Percentiles rank a stretch among this genome's conserved stretches.
phyloP scores from a whole-genome alignment of 2,888 invertebrate species.

The Geophilus truncorum region DNA sequence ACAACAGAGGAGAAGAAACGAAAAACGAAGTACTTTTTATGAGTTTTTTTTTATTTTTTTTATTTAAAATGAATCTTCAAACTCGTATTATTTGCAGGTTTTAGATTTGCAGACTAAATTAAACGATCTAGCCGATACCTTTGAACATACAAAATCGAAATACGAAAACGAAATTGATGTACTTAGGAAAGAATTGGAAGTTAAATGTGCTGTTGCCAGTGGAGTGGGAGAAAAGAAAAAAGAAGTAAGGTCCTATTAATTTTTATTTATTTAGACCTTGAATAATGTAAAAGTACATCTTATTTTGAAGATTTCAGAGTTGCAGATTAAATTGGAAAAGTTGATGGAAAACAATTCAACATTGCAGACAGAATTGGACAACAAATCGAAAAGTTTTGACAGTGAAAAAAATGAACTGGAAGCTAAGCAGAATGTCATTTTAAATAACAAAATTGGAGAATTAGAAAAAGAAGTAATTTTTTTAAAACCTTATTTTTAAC shows the following conservation, averaged over 20 bases:
- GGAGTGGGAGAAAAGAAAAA: too few species aligned
- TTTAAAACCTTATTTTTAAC: neutral
- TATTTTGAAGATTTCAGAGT: too few species aligned
- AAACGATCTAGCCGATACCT: too few species aligned
- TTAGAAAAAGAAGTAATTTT: neutral
- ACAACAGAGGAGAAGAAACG: neutral
- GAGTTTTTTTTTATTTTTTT: neutral
- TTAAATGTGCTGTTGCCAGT: too few species aligned
- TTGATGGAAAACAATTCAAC: neutral
- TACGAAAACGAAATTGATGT: too few species aligned
- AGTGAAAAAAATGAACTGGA: neutral
- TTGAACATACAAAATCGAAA: too few species aligned
- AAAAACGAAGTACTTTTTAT: constrained; percentile 2
- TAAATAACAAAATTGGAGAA: too few species aligned
- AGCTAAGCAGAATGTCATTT: too few species aligned
- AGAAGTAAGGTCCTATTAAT: too few species aligned
- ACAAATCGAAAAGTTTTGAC: neutral
- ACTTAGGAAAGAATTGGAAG: too few species aligned
- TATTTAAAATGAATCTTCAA: neutral
- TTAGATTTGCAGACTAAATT: neutral
- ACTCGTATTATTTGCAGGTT: neutral
- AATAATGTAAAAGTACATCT: too few species aligned
- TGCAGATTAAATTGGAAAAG: neutral
- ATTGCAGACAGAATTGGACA: neutral
- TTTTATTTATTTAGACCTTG: too few species aligned